Conservation (phyloP, 1,140 invertebrate species). For the Stenopsyche tienmushanensis region DNA sequence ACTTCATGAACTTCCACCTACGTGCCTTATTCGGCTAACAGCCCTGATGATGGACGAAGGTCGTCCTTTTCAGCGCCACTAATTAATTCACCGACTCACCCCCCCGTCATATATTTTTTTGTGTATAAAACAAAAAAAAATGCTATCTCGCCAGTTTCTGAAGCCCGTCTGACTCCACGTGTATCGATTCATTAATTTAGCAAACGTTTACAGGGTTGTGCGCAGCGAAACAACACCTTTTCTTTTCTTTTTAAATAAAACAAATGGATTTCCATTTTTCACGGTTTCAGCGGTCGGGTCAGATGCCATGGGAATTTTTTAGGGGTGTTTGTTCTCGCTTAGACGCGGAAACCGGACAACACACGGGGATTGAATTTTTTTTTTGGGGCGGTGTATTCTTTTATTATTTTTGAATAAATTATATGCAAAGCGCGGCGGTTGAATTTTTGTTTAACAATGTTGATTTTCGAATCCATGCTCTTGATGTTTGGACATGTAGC, state of each 20-base stretch:
- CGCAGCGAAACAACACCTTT: neutral
- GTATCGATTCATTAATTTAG: neutral
- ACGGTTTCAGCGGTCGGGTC: neutral
- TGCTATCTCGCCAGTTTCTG: neutral
- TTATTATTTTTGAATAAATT: neutral
- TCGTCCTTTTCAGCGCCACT: neutral
- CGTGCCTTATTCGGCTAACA: no score
- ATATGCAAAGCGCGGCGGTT: neutral
- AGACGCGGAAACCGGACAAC: neutral
- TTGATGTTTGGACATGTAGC: no score
- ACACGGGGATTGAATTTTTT: neutral
- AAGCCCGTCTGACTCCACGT: neutral
- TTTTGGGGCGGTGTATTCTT: neutral
- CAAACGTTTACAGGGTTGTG: neutral
- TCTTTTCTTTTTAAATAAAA: neutral
- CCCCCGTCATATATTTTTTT: neutral
- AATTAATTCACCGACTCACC: neutral
- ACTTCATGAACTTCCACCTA: no score
- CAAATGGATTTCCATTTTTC: neutral
- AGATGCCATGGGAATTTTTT: conserved; percentile 7
- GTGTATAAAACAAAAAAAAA: neutral
- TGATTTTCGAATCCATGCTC: no score
- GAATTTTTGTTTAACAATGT: neutral
- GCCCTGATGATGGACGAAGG: no score
- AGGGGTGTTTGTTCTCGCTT: conserved; percentile 15